These are phyloP conservation scores for Noctua pronuba DNA, from an alignment of 2,888 invertebrate species.

Conservation along the genomic window DNA sequence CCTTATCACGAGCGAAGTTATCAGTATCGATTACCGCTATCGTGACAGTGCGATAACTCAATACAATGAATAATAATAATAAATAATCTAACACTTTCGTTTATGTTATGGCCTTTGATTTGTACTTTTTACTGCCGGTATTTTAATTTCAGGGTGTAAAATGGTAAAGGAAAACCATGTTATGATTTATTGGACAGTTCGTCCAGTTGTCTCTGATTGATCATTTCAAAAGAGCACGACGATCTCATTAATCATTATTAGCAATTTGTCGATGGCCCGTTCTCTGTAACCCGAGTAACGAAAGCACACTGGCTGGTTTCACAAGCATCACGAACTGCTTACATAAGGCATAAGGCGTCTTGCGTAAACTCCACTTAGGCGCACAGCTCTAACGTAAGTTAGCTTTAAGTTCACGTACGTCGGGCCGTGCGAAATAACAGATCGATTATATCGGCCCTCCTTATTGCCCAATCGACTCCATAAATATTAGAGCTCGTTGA, in stretches of 20 bases:
- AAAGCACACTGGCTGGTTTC: slow-evolving; percentile 84
- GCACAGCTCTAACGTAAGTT: slow-evolving; percentile 80
- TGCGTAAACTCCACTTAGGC: slow-evolving; percentile 86
- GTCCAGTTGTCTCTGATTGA: slow-evolving; percentile 27
- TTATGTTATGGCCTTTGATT: slow-evolving; percentile 59
- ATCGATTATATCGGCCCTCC: slow-evolving; percentile 73
- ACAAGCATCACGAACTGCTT: slow-evolving; percentile 86
- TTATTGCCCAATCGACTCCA: slow-evolving; percentile 71
- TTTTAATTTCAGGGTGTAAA: slow-evolving; percentile 28
- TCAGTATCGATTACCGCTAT: slow-evolving; percentile 84
- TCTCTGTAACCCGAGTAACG: slow-evolving; percentile 79
- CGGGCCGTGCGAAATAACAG: slow-evolving; percentile 80
- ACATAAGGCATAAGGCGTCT: slow-evolving; percentile 82
- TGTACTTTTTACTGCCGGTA: slow-evolving; percentile 37
- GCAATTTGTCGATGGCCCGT: slow-evolving; percentile 77
- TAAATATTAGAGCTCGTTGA: slow-evolving; percentile 60
- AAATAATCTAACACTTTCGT: slow-evolving; percentile 70
- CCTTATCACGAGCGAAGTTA: slow-evolving; percentile 78
- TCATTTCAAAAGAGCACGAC: slow-evolving; percentile 69
- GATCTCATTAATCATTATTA: slow-evolving; percentile 78
- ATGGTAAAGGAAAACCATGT: background rate
- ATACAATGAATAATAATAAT: slow-evolving; percentile 72
- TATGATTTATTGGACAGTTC: slow-evolving; percentile 24
- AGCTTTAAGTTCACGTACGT: slow-evolving; percentile 85
- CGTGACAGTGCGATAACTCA: slow-evolving; percentile 78